Percentiles rank a stretch among this genome's conserved stretches.
Evolutionary conservation across 2,113 vertebrate species (phyloP).

Genomic region (Catharus minimus): DNA sequence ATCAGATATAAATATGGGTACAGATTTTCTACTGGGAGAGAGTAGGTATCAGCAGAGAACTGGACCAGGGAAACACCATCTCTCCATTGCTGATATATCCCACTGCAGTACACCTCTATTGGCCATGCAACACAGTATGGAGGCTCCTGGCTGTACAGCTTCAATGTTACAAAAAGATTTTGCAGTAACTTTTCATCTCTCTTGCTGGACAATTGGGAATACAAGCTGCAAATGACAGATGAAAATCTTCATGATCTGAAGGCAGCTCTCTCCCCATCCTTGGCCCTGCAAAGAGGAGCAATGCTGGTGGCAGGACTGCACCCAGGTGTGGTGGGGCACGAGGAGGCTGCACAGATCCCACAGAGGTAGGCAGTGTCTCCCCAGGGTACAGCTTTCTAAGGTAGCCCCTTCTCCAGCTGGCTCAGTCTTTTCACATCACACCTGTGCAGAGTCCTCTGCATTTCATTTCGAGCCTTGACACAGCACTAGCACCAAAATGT

Average conservation of each 20-base stretch:
- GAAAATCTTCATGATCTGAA: neutral
- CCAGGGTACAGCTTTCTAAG: neutral
- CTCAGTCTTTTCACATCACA: neutral
- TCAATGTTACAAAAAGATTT: neutral
- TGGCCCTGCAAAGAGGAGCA: neutral
- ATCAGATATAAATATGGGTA: neutral
- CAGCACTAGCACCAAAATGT: neutral
- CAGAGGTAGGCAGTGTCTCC: neutral
- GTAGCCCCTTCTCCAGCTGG: neutral
- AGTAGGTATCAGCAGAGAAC: neutral
- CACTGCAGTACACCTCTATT: neutral
- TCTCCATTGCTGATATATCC: neutral
- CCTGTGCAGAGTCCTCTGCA: neutral
- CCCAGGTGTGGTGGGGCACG: fast-evolving
- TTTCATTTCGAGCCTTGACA: neutral
- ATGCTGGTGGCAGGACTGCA: neutral
- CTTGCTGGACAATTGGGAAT: neutral
- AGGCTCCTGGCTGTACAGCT: neutral
- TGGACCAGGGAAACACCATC: neutral
- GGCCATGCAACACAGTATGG: neutral
- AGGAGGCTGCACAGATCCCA: neutral
- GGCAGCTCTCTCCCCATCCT: neutral
- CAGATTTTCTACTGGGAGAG: neutral
- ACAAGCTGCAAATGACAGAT: neutral
- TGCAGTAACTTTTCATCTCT: neutral